Evolutionary conservation across 1,140 invertebrate genomes (phyloP).

Genomic region (Ostrea denselamellosa): DNA sequence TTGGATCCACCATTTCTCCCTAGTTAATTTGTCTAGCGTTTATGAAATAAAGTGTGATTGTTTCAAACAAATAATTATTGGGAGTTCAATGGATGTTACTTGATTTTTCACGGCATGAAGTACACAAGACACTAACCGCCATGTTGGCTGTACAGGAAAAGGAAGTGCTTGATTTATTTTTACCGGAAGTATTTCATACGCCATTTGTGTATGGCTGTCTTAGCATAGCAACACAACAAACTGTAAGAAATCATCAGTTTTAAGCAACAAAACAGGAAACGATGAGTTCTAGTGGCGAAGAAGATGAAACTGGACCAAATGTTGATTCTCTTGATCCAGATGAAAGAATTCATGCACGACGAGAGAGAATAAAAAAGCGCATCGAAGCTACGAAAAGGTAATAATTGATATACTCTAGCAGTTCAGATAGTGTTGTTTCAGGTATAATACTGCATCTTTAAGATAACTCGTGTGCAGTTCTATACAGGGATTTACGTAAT

Average conservation of each 20-base stretch:
- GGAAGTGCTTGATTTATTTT: slow-evolving; percentile 50
- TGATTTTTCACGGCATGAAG: not conserved
- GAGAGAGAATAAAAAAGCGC: slow-evolving; percentile 73
- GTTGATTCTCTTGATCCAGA: slow-evolving; percentile 77
- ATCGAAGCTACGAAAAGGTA: slow-evolving; percentile 74
- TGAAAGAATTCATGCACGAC: slow-evolving; percentile 76
- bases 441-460: too few species aligned
- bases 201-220: slow-evolving; percentile 61
- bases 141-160: slow-evolving; percentile 65
- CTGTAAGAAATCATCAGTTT: not conserved
- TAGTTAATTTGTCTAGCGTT: too few species aligned
- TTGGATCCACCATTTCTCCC: too few species aligned
- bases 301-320: slow-evolving; percentile 75
- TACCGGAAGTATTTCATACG: slow-evolving; percentile 28
- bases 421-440: too few species aligned
- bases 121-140: slow-evolving; percentile 57
- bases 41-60: too few species aligned
- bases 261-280: slow-evolving; percentile 43
- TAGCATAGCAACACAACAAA: slow-evolving; percentile 65
- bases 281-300: slow-evolving; percentile 75
- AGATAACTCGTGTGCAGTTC: too few species aligned
- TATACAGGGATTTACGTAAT: too few species aligned
- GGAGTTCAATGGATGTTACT: too few species aligned
- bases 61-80: too few species aligned
- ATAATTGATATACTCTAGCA: too few species aligned